phyloP scores from a whole-genome alignment of 1,140 invertebrate species.

The Halyomorpha halys region DNA sequence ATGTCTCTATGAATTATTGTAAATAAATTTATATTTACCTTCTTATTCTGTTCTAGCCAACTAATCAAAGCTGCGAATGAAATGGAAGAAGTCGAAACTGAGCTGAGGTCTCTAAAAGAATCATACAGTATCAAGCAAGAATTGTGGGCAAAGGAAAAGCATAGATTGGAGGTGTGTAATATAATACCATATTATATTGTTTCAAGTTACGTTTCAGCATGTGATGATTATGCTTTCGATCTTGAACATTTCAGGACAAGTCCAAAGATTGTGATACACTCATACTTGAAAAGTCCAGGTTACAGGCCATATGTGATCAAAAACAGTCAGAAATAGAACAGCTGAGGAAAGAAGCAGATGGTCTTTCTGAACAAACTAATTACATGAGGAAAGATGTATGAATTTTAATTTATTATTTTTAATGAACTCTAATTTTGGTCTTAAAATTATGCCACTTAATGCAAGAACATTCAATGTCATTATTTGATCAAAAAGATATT shows the following conservation, averaged over 20 bases:
- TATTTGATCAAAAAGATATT: background rate
- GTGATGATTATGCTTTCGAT: too few relatives aligned
- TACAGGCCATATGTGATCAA: conserved; percentile 60
- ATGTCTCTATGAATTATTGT: too few relatives aligned
- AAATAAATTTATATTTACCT: too few relatives aligned
- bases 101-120: conserved; percentile 57
- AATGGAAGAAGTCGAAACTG: conserved; percentile 46
- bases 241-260: conserved; percentile 43
- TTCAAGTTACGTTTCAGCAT: too few relatives aligned
- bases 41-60: conserved; percentile 35
- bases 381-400: conserved; percentile 50
- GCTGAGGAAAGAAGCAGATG: conserved; percentile 58
- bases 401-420: conserved; percentile 33
- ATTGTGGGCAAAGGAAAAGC: conserved; percentile 63
- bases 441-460: too few relatives aligned
- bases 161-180: conserved; percentile 49
- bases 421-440: conserved; percentile 6
- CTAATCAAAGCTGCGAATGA: conserved; percentile 43
- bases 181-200: background rate
- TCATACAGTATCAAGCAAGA: conserved; percentile 54
- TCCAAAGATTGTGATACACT: conserved; percentile 40
- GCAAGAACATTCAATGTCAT: background rate
- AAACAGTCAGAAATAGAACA: conserved; percentile 61
- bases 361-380: conserved; percentile 57
- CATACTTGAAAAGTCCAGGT: conserved; percentile 47